Evolutionary conservation across 1,140 invertebrate genomes (phyloP), one percentile per base, ranked within the genome.

Genomic region (Melipona quadrifasciata): DNA sequence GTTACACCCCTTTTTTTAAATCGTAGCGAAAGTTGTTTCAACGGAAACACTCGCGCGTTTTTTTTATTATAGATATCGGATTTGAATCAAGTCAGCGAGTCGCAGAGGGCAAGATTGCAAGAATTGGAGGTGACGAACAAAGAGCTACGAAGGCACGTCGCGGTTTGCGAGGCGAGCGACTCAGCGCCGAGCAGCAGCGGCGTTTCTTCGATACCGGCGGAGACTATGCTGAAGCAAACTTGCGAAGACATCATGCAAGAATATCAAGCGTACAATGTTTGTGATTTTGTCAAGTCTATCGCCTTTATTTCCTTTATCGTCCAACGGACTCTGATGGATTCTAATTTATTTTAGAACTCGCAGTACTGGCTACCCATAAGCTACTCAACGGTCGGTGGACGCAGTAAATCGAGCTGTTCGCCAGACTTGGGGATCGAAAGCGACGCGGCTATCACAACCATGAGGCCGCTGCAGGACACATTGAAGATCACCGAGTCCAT

Each of bases 371-470:
- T 92, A 79, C 87, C 91, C 61, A 78, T 92, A 80, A 93, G 91
- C 87, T 92, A 92, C 76, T 90, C 91, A 51, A 85, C 88, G 5
- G 80, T 87, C 11, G 91, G 87, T 61, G 89, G 90, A 24, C 91
- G 92, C 2, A 94, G 93, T 67, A 94, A 95, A 86, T 94, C 94
- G 3, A 96, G 96, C 89, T 96, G 96, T 58, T 97, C 96, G 5
- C 97, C 97, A 1, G 97, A 97, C 93, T 93, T 97, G 72, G 97
- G 97, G 6, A 97, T 97, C 73, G 97, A 97, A 91, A 97, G 96
- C 89, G 97, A 97, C 88, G 94, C 95, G 10, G 94, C 94, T n/a
- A 84, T 93, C 8, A 94, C 94, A 0, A 93, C 94, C 0, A 90
- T 91, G 34, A 92, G 93, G 85, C 95, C 95, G 39, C 87, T 95